Conservation (phyloP, 30 jellyfish, hydroid and myxozoan genomes). For the Turritopsis rubra region DNA sequence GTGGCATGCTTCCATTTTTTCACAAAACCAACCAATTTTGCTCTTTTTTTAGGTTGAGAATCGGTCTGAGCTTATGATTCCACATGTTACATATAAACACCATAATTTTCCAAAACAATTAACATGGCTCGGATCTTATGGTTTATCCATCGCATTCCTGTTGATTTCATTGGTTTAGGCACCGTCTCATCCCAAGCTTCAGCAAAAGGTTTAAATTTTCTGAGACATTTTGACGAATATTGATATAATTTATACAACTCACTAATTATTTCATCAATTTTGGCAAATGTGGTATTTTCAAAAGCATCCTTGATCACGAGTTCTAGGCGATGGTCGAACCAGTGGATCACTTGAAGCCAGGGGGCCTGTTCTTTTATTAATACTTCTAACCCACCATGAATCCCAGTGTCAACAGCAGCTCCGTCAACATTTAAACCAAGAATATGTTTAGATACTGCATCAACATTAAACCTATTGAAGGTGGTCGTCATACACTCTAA, state of each 20-base stretch:
- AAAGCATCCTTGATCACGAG: background rate
- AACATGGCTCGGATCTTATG: slow-evolving; percentile 35
- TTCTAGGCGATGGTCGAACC: slow-evolving; percentile 1
- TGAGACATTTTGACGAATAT: background rate
- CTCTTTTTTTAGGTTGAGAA: background rate
- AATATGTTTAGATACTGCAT: background rate
- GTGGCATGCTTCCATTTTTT: background rate
- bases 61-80: slow-evolving; percentile 31
- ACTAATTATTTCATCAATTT: background rate
- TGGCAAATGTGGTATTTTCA: background rate
- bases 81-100: slow-evolving; percentile 23
- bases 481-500: background rate
- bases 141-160: slow-evolving; percentile 51
- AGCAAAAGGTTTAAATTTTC: slow-evolving; percentile 18
- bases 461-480: background rate
- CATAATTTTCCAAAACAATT: slow-evolving; percentile 41
- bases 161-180: slow-evolving; percentile 37
- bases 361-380: background rate
- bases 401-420: background rate
- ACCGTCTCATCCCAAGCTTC: slow-evolving; percentile 17
- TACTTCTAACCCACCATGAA: background rate
- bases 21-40: background rate
- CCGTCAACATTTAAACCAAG: slow-evolving; percentile 7
- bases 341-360: slow-evolving; percentile 8
- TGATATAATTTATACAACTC: background rate